Evolutionary conservation across 2,888 invertebrate genomes (phyloP), one percentile per base, ranked within the genome.

Genomic region (Mylabris sibirica): DNA sequence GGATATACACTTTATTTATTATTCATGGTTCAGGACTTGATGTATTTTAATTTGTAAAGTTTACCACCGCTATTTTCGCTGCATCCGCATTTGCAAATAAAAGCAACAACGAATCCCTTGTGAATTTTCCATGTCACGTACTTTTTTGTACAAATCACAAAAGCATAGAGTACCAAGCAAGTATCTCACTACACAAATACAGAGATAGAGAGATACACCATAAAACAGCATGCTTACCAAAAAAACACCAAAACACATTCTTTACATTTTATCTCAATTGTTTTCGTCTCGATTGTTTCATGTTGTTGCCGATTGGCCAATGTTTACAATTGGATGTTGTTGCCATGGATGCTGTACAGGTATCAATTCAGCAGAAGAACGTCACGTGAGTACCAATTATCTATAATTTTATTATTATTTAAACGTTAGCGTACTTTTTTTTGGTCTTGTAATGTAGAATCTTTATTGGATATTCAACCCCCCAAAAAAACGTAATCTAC

Each of bases 311-410:
- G 80, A 81, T 81, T 80, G 81, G 81, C 74, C 77, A 75, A 72
- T 78, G 79, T 76, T 77, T 77, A 75, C 75, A 72, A 77, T 76
- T 75, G 76, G 74, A 75, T 77, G 78, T 74, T 73, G 80, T 81
- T 79, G 77, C 79, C 77, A 80, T 81, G 81, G 80, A 79, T 79
- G 77, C 78, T 78, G 44, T 17, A 85, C 87, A 89, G 89, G 89
- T 83, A 85, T 89, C 81, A 89, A 89, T 83, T 88, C 89, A 60
- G 87, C 88, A 22, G 90, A 90, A 81, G 90, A 90, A 84, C 86
- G 90, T 86, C 90, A 90, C 87, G 90, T 90, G 84, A 90, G 90
- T 90, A 86, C 75, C 71, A 72, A 77, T 78, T 80, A 77, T 79
- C 79, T 80, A 76, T 78, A 79, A 80, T 80, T 79, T 78, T 77